Evolutionary conservation across 2,113 vertebrate genomes (phyloP).

Genomic region (human): DNA sequence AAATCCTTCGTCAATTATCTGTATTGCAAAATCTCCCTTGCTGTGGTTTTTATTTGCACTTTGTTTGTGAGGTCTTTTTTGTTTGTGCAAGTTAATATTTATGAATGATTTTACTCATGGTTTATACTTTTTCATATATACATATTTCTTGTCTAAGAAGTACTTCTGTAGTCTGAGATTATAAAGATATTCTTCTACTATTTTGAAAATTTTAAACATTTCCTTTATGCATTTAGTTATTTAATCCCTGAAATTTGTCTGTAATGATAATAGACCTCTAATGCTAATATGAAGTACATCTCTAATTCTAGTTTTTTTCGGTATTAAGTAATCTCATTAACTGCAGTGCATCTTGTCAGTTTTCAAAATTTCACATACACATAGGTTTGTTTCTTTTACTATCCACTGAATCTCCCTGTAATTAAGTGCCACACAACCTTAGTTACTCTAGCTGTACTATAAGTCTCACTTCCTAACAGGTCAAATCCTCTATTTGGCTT

Average conservation of each 20-base stretch:
- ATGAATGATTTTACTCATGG: background rate
- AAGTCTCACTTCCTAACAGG: background rate
- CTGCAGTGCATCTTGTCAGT: background rate
- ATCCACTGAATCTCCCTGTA: background rate
- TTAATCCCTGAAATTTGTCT: background rate
- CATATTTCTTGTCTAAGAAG: background rate
- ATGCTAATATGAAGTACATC: background rate
- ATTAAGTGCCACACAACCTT: background rate
- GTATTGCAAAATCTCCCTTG: background rate
- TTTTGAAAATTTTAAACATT: background rate
- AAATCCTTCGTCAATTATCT: background rate
- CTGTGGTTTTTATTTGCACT: background rate
- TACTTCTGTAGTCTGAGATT: background rate
- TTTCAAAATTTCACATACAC: background rate
- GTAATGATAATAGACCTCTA: background rate
- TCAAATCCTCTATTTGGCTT: background rate
- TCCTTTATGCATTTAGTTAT: background rate
- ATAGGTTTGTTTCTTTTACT: background rate
- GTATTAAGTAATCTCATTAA: background rate
- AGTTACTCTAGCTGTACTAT: background rate
- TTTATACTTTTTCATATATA: background rate
- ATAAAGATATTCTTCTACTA: background rate
- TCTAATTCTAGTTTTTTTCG: too few relatives aligned
- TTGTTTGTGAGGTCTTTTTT: background rate
- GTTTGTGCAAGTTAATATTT: background rate